Conservation (phyloP, 2,113 vertebrate species). For the Notothenia coriiceps region DNA sequence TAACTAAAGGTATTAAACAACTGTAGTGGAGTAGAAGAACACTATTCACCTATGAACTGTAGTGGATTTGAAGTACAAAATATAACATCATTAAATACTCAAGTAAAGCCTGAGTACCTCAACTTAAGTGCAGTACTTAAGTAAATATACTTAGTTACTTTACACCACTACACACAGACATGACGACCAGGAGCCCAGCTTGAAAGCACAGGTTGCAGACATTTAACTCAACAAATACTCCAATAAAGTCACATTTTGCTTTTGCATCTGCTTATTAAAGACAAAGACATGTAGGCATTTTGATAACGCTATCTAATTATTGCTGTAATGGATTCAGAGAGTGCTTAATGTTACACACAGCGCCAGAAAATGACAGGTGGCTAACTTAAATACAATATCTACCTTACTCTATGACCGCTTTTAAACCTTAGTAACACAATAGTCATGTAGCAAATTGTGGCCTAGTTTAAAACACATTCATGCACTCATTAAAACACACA, state of each 20-base stretch:
- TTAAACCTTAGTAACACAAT: not conserved
- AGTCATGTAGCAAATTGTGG: not conserved
- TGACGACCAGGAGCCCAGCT: slow-evolving; percentile 7
- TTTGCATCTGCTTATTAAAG: not conserved
- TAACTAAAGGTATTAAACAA: no score
- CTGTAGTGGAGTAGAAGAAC: no score
- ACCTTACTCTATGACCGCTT: not conserved
- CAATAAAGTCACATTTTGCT: not conserved
- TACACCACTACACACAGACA: not conserved
- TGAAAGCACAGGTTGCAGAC: not conserved
- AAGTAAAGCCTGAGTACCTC: no score
- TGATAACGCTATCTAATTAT: not conserved
- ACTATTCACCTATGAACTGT: no score
- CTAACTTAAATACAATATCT: not conserved
- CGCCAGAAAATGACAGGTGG: not conserved
- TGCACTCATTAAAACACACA: not conserved
- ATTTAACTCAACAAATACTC: not conserved
- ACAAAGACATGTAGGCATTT: not conserved
- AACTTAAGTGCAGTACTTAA: no score
- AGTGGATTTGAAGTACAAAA: no score
- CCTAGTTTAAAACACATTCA: not conserved
- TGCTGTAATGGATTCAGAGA: not conserved
- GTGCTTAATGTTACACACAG: not conserved
- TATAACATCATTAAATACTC: no score
- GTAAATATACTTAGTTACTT: no score